phyloP scores from a whole-genome alignment of 2,888 invertebrate genomes.

The Opisthograptis luteolata region DNA sequence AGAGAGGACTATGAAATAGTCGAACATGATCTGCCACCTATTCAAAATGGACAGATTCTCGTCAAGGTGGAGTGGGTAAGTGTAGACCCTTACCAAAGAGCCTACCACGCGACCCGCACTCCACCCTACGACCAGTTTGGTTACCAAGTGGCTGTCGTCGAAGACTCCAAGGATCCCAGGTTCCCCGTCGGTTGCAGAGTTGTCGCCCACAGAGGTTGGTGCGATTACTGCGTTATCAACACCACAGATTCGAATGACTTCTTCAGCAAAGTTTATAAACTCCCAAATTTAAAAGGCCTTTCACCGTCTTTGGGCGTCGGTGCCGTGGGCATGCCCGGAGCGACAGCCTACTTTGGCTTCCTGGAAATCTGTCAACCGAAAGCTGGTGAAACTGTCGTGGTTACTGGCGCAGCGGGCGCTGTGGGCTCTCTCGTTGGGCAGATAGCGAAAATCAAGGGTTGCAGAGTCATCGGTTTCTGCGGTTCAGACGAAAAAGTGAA shows the following conservation, averaged over 20 bases:
- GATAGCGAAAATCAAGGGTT: conserved; percentile 89
- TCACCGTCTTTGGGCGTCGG: conserved; percentile 85
- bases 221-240: conserved; percentile 71
- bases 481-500: conserved; percentile 88
- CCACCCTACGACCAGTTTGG: conserved; percentile 44
- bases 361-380: conserved; percentile 88
- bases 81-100: conserved; percentile 60
- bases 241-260: conserved; percentile 28
- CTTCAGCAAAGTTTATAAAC: conserved; percentile 47
- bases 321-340: conserved; percentile 88
- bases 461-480: conserved; percentile 87
- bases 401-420: conserved; percentile 90
- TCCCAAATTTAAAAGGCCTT: conserved; percentile 82
- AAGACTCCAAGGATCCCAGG: conserved; percentile 56
- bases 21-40: conserved; percentile 83
- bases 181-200: conserved; percentile 86
- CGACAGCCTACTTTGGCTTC: conserved; percentile 90
- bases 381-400: conserved; percentile 88
- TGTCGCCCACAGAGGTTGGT: conserved; percentile 87
- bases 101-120: conserved; percentile 38
- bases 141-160: conserved; percentile 65
- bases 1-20: conserved; percentile 83
- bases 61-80: conserved; percentile 58
- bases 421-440: conserved; percentile 90
- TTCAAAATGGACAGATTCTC: conserved; percentile 82